Evolutionary conservation across 1,140 invertebrate species (phyloP), one percentile per base, ranked within the genome.

Genomic region (Schmidtea mediterranea): DNA sequence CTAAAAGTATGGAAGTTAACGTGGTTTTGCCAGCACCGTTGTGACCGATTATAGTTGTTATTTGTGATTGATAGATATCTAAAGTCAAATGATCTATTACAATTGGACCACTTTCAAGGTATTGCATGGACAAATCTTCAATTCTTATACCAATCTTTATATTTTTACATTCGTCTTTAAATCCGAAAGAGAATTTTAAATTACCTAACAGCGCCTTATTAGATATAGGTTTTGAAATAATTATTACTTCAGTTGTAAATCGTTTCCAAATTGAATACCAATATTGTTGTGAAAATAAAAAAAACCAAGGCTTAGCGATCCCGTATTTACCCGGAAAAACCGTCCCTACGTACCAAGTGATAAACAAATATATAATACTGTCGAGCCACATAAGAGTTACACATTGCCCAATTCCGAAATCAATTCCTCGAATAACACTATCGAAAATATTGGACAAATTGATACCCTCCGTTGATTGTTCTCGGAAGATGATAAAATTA

Each of bases 1-100:
- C 74, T 74, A 75, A 84, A 76, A 53, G 75, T 73, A 45, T 69
- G 13, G 70, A 72, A 70, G 74, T 73, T 3, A 72, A 74, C 21
- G 72, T 75, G 1, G 72, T 73, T 60, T 75, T 75, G n/a, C 73
- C 73, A 40, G 73, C 73, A 41, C 73, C 73, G 58, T 75, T 75
- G 52, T 75, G 37, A 67, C 71, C 26, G 76, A 75, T 58, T 52
- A 76, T 70, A 13, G 71, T 68, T 8, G 73, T 74, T 22, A 75
- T 73, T 53, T 74, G 71, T 15, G 64, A 67, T 55, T 73, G 66
- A 52, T 73, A 74, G 54, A 75, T 72, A 51, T 70, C 71, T 0
- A 74, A 49, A 53, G 55, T 69, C 15, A 75, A 60, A 32, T 74
- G 69, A 48, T 75, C 73, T 1, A 86, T 74, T 1, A 76, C 82